Base-by-base conservation (phyloP, 2,113 vertebrate genomes). In the Riparia riparia region DNA sequence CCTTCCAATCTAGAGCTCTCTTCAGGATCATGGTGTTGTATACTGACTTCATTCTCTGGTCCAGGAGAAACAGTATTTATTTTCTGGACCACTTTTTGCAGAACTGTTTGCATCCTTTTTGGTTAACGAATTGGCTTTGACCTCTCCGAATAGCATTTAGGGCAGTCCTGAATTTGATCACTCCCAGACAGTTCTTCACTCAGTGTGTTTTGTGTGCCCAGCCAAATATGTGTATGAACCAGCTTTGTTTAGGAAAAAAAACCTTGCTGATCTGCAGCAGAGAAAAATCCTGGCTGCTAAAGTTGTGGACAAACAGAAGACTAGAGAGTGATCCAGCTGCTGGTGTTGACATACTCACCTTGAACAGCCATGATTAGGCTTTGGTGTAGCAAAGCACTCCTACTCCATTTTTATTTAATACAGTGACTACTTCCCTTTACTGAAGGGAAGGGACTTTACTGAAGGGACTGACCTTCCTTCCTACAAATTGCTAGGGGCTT, bases 151-250 rank as follows among this genome's bases (percentile, higher is more conserved):
- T 14, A n/a, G 2, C 24, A 47, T 24, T 63, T 63, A 37, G 29
- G 39, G 47, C 6, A 79, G 39, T 39, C 49, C 42, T 73, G 34
- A 10, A 16, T 41, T 63, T 58, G 21, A 37, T 54, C 8, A 3
- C 22, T 50, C 42, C 34, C 6, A 73, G 25, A 34, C 8, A 8
- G 11, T 68, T 87, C 17, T 74, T 85, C 57, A 58, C 16, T 18
- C 24, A 32, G 15, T 32, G 4, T 14, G 22, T 68, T 85, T 58
- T n/a, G 6, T n/a, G 51, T 63, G 37, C 9, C 17, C 20, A 54
- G n/a, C 3, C 26, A 86, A 86, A 72, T 14, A 47, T 0, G 0
- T 17, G 4, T 8, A 11, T 26, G 9, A 9, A 41, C 5, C 14
- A 63, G 25, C 44, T 82, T 79, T 74, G 14, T 17, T 68, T 31